These are phyloP conservation scores for Morbakka virulenta DNA, from an alignment of 30 jellyfish, hydroid and myxozoan species.

Conservation along the genomic window DNA sequence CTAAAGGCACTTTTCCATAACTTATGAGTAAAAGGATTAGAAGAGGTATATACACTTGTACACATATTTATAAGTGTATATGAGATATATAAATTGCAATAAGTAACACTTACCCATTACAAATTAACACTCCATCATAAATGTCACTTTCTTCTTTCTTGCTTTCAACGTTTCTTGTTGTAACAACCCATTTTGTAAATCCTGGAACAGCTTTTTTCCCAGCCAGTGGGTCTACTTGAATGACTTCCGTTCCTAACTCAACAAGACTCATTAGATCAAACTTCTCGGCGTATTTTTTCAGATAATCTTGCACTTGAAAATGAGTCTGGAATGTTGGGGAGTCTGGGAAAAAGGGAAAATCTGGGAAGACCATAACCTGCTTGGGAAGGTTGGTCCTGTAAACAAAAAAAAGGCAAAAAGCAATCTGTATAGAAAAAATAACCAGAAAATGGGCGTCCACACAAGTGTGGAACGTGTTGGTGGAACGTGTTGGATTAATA, in stretches of 20 bases:
- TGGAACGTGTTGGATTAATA: too few relatives aligned
- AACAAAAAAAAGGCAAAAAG: background rate
- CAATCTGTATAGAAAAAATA: too few relatives aligned
- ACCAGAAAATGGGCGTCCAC: too few relatives aligned
- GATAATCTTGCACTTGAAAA: constrained; percentile 35
- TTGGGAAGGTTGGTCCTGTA: constrained; percentile 73
- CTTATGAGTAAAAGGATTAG: too few relatives aligned
- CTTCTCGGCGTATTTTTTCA: constrained; percentile 34
- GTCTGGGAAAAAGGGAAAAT: constrained; percentile 63
- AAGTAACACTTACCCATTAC: constrained; percentile 93
- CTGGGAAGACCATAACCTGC: constrained; percentile 79
- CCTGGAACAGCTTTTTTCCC: background rate
- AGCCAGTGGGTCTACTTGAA: constrained; percentile 19
- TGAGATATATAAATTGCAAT: too few relatives aligned
- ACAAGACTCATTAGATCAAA: constrained; percentile 24
- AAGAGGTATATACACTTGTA: too few relatives aligned
- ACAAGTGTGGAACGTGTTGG: too few relatives aligned
- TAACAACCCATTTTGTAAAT: constrained; percentile 22
- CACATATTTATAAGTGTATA: too few relatives aligned
- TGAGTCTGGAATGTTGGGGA: constrained; percentile 54
- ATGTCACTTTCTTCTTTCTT: too few relatives aligned
- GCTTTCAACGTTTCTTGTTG: background rate
- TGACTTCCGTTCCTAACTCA: constrained; percentile 37
- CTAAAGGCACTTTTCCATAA: too few relatives aligned
- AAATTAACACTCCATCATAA: constrained; percentile 58